Evolutionary conservation across 2,797 vertebrate genomes (phyloP), one percentile per base, ranked within the genome.

Genomic region (Clarias platycephalus): DNA sequence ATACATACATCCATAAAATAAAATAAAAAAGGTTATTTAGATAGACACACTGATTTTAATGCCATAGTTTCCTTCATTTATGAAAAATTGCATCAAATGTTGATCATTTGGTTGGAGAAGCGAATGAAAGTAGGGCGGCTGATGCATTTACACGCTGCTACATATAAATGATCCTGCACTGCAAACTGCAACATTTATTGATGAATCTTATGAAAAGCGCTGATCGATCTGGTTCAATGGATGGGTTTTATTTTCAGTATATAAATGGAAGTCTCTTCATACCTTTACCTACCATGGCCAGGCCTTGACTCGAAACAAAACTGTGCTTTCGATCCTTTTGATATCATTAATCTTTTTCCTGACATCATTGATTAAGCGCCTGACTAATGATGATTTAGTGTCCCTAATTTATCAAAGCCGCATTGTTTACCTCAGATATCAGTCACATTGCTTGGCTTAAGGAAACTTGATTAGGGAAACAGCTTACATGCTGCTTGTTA

Each of bases 331-430:
- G 24, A 74, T 84, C 74, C 7, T 70, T 83, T 70, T 85, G 78
- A 86, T 81, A 80, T 57, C 83, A 87, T 89, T 86, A 75, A 83
- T 90, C 88, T 88, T 86, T 77, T 57, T 10, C 81, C 49, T 88
- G 88, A 82, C 83, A 86, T 88, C 71, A 87, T 87, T 89, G 83
- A 87, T 87, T 90, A 88, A 82, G 53, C 67, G 66, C 80, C 83
- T 90, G 89, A 89, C 86, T 86, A 85, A 89, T 88, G 88, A 88
- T 85, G 75, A 87, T 89, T 87, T 89, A 88, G 83, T 85, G 83
- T 74, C 80, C 77, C 63, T 88, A 83, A 85, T 87, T 89, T 85
- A 83, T 88, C 74, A 88, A 72, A 60, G 85, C 79, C 34, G 70
- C 77, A 84, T 89, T 89, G 87, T 89, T 87, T 81, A 76, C 57